phyloP scores from a whole-genome alignment of 2,888 invertebrate genomes.

The Melanchra persicariae region DNA sequence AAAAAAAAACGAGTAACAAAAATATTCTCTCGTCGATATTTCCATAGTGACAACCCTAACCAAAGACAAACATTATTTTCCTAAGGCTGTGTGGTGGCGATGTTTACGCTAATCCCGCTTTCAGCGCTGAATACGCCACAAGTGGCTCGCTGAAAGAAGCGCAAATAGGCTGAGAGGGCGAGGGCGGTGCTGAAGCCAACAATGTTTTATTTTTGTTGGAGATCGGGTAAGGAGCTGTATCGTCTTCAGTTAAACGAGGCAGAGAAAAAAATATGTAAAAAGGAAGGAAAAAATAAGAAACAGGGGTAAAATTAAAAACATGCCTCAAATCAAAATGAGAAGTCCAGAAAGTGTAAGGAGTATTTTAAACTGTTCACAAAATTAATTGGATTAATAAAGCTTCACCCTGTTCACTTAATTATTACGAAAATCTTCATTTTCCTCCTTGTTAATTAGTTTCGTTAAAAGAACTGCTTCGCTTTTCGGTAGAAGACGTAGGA shows the following conservation, averaged over 20 bases:
- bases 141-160: constrained; percentile 59
- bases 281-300: not conserved
- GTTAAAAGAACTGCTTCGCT: not conserved
- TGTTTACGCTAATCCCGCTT: constrained; percentile 63
- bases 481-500: not conserved
- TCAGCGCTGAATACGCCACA: constrained; percentile 56
- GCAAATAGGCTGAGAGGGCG: constrained; percentile 55
- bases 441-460: not conserved
- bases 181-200: constrained; percentile 10
- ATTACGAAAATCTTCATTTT: not conserved
- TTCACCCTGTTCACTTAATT: not conserved
- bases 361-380: not conserved
- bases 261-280: not conserved
- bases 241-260: not conserved
- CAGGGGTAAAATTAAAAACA: too few species aligned
- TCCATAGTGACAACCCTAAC: constrained; percentile 37
- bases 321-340: too few species aligned
- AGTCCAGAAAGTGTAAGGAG: too few species aligned
- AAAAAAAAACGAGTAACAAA: not conserved
- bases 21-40: constrained; percentile 18
- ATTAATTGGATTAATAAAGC: not conserved
- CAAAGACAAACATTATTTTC: constrained; percentile 61
- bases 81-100: constrained; percentile 25
- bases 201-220: constrained; percentile 33
- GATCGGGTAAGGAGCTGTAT: constrained; percentile 5